Evolutionary conservation across 2,888 invertebrate species (phyloP).

Genomic region (Lochmaea crataegi): DNA sequence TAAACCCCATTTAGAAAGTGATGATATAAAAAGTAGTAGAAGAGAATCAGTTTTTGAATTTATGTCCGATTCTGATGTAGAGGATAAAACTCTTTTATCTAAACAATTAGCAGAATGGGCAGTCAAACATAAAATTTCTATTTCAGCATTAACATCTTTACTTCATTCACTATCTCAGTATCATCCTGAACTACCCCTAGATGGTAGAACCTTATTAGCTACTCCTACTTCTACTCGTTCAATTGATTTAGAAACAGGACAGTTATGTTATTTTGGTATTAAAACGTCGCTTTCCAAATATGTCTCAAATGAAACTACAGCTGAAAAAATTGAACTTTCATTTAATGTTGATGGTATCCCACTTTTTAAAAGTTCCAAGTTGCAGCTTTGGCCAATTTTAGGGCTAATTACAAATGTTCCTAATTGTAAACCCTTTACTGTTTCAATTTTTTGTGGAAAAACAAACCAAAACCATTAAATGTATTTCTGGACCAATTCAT

Average conservation of each 20-base stretch:
- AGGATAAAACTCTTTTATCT: background rate
- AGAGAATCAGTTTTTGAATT: background rate
- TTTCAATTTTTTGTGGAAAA: no score
- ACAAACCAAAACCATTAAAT: no score
- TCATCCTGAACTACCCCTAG: conserved; percentile 37
- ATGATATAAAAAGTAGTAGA: background rate
- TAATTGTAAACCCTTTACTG: no score
- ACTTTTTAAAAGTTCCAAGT: background rate
- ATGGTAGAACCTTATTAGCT: conserved; percentile 34
- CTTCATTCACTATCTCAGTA: no score
- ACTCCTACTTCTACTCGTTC: conserved; percentile 23
- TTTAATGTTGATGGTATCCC: background rate
- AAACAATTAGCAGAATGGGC: background rate
- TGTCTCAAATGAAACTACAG: no score
- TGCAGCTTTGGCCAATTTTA: no score
- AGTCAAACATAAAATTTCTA: background rate
- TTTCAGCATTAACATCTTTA: background rate
- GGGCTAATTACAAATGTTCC: no score
- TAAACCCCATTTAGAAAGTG: background rate
- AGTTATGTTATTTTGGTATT: conserved; percentile 35
- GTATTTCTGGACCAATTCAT: no score
- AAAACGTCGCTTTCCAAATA: no score
- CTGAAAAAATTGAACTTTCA: no score
- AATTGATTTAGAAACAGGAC: conserved; percentile 23
- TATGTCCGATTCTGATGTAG: background rate